A percentile compares a stretch with the other conserved stretches of the same genome.
These are phyloP conservation scores for Ceyx melanurus DNA, from an alignment of 2,113 vertebrate genomes.

Conservation along the genomic window DNA sequence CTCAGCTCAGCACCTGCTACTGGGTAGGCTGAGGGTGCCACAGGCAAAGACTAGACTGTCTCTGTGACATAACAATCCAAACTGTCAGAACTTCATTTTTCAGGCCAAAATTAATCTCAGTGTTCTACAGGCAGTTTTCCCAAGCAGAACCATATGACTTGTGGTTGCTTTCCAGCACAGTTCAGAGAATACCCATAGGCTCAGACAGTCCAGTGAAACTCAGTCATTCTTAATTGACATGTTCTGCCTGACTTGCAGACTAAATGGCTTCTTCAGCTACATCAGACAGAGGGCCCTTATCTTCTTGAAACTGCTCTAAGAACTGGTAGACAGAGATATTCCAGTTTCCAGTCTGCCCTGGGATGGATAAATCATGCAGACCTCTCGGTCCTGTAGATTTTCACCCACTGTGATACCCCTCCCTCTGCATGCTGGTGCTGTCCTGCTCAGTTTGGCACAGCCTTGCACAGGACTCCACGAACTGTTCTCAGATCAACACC, in stretches of 20 bases:
- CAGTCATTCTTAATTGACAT: not conserved
- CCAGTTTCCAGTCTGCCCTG: not conserved
- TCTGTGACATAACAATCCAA: not conserved
- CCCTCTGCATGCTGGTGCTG: too few species aligned
- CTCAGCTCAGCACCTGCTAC: not conserved
- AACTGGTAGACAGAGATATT: not conserved
- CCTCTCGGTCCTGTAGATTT: not conserved
- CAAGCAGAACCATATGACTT: not conserved
- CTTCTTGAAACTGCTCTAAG: not conserved
- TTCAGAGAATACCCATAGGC: not conserved
- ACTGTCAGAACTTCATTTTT: not conserved
- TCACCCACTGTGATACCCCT: not conserved
- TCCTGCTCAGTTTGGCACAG: not conserved
- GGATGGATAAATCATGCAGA: not conserved
- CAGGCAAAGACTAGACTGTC: not conserved
- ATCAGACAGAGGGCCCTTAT: not conserved
- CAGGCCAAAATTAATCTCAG: not conserved
- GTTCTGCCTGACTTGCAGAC: not conserved
- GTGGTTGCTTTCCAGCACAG: not conserved
- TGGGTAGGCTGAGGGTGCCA: not conserved
- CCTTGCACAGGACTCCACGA: not conserved
- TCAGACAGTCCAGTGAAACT: not conserved
- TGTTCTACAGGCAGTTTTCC: not conserved
- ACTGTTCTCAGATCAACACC: not conserved
- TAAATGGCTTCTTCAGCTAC: not conserved